Evolutionary conservation across 2,888 invertebrate species (phyloP).

Genomic region (Noctua janthina): DNA sequence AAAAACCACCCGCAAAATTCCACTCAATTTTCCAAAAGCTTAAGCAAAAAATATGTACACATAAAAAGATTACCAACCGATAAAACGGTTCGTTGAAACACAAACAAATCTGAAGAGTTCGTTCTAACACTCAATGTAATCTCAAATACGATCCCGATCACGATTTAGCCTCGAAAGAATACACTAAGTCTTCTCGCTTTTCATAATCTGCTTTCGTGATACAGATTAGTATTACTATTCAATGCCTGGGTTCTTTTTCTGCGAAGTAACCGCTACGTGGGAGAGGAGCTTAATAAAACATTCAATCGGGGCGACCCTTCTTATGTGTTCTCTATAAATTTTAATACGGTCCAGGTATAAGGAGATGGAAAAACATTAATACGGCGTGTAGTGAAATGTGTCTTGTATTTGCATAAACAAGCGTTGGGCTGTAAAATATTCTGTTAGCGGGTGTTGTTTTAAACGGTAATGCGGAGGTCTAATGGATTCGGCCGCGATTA

Average conservation of each 20-base stretch:
- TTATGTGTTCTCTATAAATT: slow-evolving; percentile 69
- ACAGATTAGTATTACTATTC: slow-evolving; percentile 65
- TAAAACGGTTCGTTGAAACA: slow-evolving; percentile 40
- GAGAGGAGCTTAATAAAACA: slow-evolving; percentile 68
- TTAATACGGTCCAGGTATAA: slow-evolving; percentile 68
- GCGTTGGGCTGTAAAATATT: slow-evolving; percentile 59
- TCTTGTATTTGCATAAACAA: slow-evolving; percentile 72
- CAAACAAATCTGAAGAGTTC: slow-evolving; percentile 44
- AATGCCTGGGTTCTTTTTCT: slow-evolving; percentile 38
- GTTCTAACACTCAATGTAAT: slow-evolving; percentile 47
- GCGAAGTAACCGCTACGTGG: slow-evolving; percentile 44
- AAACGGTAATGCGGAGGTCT: slow-evolving; percentile 56
- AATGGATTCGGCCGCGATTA: slow-evolving; percentile 58
- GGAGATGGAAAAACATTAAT: slow-evolving; percentile 65
- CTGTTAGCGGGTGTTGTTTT: slow-evolving; percentile 57
- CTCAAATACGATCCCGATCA: slow-evolving; percentile 34
- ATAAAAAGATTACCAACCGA: slow-evolving; percentile 41
- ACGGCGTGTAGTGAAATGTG: slow-evolving; percentile 59
- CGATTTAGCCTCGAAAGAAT: slow-evolving; percentile 45
- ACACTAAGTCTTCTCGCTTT: slow-evolving; percentile 40
- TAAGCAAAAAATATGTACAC: slow-evolving; percentile 36
- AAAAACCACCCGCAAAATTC: slow-evolving; percentile 16
- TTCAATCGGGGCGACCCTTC: slow-evolving; percentile 66
- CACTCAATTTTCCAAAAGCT: slow-evolving; percentile 37
- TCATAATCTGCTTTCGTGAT: slow-evolving; percentile 55